These are phyloP conservation scores for Tapera naevia DNA, from an alignment of 2,797 vertebrate genomes.

Conservation along the genomic window DNA sequence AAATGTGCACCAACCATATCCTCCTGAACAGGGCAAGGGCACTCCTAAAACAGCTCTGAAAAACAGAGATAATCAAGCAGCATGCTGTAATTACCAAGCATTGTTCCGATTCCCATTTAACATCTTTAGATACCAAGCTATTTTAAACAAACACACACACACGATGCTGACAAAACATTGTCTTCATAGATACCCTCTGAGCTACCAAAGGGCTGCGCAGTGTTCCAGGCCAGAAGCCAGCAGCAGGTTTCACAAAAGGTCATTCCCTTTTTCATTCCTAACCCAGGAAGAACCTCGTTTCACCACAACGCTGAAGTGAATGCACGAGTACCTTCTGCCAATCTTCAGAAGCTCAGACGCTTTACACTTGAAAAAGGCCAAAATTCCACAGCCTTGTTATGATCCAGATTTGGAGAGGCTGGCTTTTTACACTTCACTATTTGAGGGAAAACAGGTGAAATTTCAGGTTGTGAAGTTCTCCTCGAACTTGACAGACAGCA, in stretches of 20 bases:
- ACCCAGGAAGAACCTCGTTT: neutral
- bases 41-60: neutral
- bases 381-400: neutral
- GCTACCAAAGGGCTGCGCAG: neutral
- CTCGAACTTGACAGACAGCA: neutral
- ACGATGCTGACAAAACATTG: neutral
- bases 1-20: neutral
- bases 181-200: neutral
- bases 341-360: neutral
- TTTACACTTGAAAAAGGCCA: neutral
- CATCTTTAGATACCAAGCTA: neutral
- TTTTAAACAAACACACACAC: neutral
- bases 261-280: neutral
- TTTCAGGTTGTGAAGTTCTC: neutral
- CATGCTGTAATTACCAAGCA: neutral
- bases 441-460: neutral
- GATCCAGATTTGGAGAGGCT: neutral
- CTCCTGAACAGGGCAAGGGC: neutral
- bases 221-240: neutral
- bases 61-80: neutral
- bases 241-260: neutral
- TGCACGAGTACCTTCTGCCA: neutral
- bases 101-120: neutral
- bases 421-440: neutral
- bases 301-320: neutral